Base-by-base conservation (phyloP, 2,888 invertebrate species). In the Phalera bucephala region DNA sequence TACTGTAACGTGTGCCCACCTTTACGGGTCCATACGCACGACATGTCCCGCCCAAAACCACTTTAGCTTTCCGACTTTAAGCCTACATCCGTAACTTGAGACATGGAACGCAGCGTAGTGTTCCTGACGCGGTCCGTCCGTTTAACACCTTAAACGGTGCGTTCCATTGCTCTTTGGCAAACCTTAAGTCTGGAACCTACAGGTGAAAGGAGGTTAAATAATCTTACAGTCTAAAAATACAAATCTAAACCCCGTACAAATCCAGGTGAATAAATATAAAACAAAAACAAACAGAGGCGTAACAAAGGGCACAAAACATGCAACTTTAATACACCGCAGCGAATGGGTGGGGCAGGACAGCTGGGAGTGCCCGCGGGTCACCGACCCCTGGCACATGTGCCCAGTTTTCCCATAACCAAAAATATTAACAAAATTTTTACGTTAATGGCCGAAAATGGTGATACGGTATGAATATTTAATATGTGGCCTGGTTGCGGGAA, bases 221-320 rank as follows among this genome's bases (percentile, higher is more conserved):
- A 9, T 9, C 9, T 22, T 6, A 9, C 9, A 22, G 9, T 22
- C 8, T 9, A 22, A 5, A 3, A 6, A 10, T 6, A 4, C 2
- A 5, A 6, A 6, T 11, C 25, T 26, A 7, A 13, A 26, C 8
- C 6, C 27, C n/a, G 3, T 23, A 27, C 1, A 6, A 14, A 13
- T 8, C 11, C 11, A 22, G 22, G 22, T 22, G 12, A 26, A 19
- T 26, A 19, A 34, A 57, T 35, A 45, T 49, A 42, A 31, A 32
- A 22, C 26, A n/a, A 31, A 45, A 33, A 33, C 52, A 55, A 59
- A 64, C 51, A 64, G 52, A 58, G 49, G 59, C 57, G 55, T 45
- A 38, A 49, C 50, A 51, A 14, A 60, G 48, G 60, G 59, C 61
- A 52, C 45, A 56, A 59, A 51, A 47, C 52, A 47, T 62, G 58